Base-by-base conservation (phyloP, 2,888 invertebrate species). In the Cremastinae sp. region DNA sequence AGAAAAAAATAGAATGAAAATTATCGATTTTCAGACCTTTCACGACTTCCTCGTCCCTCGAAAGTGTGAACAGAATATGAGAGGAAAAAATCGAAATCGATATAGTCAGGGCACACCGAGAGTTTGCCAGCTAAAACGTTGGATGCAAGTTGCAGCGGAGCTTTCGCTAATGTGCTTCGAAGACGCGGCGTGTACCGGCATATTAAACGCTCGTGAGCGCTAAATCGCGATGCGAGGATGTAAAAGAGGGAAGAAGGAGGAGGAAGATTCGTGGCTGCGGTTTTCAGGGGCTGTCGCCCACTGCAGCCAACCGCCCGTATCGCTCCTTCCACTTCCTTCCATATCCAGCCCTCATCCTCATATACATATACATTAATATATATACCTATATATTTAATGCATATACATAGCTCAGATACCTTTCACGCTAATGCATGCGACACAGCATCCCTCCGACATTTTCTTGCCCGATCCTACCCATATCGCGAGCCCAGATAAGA, bases 141-240 rank as follows among this genome's bases (percentile, higher is more conserved):
- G 51, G 62, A 18, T 69, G 74, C 62, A 66, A 61, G 47, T 28
- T 47, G 69, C 70, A 61, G 55, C 22, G 62, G 41, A n/a, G 70
- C 59, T 65, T 65, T 55, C 82, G 83, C 85, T 87, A 87, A 86
- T 87, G 85, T 82, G 82, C 82, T 81, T 82, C 82, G 83, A 85
- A 86, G 83, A 82, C 82, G 83, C 78, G 82, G 84, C 86, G 86
- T 87, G 85, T 84, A 82, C 83, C 78, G 78, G 86, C 85, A 85
- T 86, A 87, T 86, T 86, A 87, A 88, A 86, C 81, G 77, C 77
- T 76, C 77, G 77, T 77, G 77, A 77, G 61, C 77, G 74, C 74
- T 70, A 77, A 77, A 74, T 74, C 74, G 74, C 70, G 55, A 74
- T 41, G 49, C 41, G 37, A 74, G 35, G 55, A 43, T 56, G 43